Evolutionary conservation across 2,797 vertebrate genomes (phyloP).

Genomic region (Mycteria americana): DNA sequence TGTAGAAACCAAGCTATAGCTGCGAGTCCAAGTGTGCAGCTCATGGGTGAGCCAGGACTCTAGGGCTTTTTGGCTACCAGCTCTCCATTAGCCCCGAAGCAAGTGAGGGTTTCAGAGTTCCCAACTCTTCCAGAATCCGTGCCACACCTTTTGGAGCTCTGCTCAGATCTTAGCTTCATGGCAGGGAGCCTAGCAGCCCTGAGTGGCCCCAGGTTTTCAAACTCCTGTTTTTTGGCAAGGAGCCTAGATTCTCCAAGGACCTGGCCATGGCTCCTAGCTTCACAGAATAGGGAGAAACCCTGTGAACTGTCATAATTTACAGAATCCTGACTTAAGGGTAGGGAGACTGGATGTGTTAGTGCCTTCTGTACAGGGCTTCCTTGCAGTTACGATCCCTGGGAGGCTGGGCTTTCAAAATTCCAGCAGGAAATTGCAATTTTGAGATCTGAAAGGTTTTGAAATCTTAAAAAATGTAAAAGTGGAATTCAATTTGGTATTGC

Average conservation of each 20-base stretch:
- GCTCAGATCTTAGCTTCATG: neutral
- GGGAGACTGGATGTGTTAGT: neutral
- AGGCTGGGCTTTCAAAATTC: neutral
- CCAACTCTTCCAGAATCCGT: neutral
- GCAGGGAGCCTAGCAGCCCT: conserved; percentile 22
- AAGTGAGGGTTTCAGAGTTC: neutral
- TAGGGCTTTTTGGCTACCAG: conserved; percentile 6
- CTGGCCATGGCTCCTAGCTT: neutral
- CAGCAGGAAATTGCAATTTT: neutral
- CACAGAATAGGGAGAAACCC: neutral
- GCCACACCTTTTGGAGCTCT: conserved; percentile 34
- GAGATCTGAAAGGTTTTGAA: neutral
- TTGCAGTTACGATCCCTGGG: neutral
- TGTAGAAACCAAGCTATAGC: neutral
- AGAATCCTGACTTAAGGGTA: neutral
- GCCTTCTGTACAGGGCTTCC: neutral
- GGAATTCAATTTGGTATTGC: neutral
- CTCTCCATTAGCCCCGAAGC: neutral
- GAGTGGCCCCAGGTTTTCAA: conserved; percentile 20
- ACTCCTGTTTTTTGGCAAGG: neutral
- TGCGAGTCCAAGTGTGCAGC: conserved; percentile 6
- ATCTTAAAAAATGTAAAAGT: neutral
- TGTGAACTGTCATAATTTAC: neutral
- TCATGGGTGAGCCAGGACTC: neutral
- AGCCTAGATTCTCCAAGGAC: conserved; percentile 6